A percentile compares a stretch with the other conserved stretches of the same genome.
Conservation (phyloP, 2,113 vertebrate genomes). For the Axis porcinus region DNA sequence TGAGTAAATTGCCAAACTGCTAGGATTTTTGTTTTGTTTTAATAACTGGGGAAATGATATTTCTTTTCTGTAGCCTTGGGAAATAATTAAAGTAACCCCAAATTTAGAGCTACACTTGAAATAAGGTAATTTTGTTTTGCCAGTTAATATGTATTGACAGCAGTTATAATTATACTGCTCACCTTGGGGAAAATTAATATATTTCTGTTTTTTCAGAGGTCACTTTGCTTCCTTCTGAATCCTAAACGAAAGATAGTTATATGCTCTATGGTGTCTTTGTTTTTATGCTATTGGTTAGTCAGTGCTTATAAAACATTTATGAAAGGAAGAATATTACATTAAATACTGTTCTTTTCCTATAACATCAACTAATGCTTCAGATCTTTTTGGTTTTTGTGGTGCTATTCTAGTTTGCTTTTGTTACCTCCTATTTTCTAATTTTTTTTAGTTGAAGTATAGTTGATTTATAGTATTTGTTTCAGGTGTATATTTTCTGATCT, state of each 20-base stretch:
- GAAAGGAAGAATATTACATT: not conserved
- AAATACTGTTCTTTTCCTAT: not conserved
- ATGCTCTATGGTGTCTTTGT: not conserved
- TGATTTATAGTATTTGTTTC: not conserved
- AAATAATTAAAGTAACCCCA: not conserved
- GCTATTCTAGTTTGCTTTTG: not conserved
- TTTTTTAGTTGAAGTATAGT: not conserved
- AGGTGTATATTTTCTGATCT: not conserved
- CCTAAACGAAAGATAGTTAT: not conserved
- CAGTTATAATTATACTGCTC: not conserved
- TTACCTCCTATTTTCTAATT: not conserved
- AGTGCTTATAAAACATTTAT: not conserved
- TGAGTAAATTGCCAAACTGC: not conserved
- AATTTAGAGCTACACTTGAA: constrained; percentile 10
- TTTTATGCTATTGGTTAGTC: not conserved
- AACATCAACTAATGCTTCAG: not conserved
- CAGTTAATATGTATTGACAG: not conserved
- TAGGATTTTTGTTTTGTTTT: constrained; percentile 11
- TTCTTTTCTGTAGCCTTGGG: not conserved
- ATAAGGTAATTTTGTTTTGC: not conserved
- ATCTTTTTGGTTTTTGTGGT: not conserved
- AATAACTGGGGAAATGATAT: not conserved
- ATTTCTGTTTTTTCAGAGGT: not conserved
- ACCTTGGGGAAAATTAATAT: not conserved
- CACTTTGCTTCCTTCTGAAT: not conserved